phyloP scores from a whole-genome alignment of 2,113 vertebrate species.

The Hemicordylus capensis region DNA sequence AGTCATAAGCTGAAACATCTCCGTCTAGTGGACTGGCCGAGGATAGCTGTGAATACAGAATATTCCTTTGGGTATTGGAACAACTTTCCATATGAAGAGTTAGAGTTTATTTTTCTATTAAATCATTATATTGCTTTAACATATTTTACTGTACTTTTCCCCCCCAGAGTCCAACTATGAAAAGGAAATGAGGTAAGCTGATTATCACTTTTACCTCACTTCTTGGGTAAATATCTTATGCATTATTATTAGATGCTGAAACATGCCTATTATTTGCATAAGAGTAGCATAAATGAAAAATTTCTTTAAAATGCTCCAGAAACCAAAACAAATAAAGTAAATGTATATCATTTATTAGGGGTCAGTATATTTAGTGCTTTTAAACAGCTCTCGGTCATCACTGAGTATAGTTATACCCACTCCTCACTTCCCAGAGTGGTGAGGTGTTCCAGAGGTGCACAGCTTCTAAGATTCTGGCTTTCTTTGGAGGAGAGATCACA shows the following conservation, averaged over 20 bases:
- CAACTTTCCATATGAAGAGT: accelerated
- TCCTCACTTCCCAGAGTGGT: no score
- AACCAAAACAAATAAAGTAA: background rate
- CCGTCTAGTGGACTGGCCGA: background rate
- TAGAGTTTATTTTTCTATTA: background rate
- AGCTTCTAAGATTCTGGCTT: no score
- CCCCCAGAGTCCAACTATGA: conserved; percentile 74
- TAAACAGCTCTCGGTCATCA: background rate
- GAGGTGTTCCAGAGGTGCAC: no score
- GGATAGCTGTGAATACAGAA: background rate
- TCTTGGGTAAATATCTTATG: background rate
- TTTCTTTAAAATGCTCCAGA: background rate
- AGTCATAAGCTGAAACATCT: background rate
- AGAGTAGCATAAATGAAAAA: no score
- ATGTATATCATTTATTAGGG: background rate
- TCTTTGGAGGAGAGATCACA: no score
- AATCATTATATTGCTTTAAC: background rate
- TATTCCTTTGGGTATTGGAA: background rate
- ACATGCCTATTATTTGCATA: background rate
- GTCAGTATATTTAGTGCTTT: background rate
- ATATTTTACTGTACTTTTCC: background rate
- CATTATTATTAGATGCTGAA: background rate
- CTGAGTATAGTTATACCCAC: no score
- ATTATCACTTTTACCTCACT: background rate
- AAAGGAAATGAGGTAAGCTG: conserved; percentile 78